Evolutionary conservation across 2,888 invertebrate genomes (phyloP).

Genomic region (Ceramica pisi): DNA sequence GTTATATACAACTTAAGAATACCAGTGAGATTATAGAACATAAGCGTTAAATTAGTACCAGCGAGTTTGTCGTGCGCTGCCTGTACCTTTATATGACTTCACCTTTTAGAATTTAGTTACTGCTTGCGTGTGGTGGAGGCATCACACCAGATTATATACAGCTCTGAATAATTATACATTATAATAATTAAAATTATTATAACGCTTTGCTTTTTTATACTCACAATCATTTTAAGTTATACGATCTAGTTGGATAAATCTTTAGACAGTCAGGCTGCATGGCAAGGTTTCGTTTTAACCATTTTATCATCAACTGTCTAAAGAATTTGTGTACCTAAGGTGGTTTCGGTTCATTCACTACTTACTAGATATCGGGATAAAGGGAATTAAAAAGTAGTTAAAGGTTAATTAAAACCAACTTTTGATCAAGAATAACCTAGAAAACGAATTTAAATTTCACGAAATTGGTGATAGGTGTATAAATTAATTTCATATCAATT

Average conservation of each 20-base stretch:
- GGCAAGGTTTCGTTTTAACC: not conserved
- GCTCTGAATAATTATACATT: constrained; percentile 52
- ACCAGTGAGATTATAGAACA: constrained; percentile 90
- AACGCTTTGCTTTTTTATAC: constrained; percentile 55
- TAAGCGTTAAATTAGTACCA: constrained; percentile 90
- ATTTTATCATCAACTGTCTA: not conserved
- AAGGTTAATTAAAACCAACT: constrained; percentile 38
- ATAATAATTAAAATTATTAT: no score
- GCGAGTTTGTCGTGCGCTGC: constrained; percentile 85
- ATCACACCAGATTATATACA: constrained; percentile 16
- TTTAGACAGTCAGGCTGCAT: not conserved
- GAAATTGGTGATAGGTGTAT: constrained; percentile 33
- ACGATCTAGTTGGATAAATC: constrained; percentile 20
- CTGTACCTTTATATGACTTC: constrained; percentile 87
- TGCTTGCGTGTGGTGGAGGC: constrained; percentile 54
- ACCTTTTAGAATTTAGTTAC: constrained; percentile 71
- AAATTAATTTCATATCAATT: not conserved
- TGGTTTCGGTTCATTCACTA: constrained; percentile 14
- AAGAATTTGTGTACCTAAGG: constrained; percentile 28
- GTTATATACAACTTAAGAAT: constrained; percentile 87
- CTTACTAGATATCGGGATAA: constrained; percentile 20
- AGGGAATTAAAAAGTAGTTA: constrained; percentile 30
- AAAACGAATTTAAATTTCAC: constrained; percentile 33
- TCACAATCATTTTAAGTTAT: constrained; percentile 18
- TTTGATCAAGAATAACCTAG: constrained; percentile 14